phyloP scores from a whole-genome alignment of 2,888 invertebrate species.

The Xylocampa areola region DNA sequence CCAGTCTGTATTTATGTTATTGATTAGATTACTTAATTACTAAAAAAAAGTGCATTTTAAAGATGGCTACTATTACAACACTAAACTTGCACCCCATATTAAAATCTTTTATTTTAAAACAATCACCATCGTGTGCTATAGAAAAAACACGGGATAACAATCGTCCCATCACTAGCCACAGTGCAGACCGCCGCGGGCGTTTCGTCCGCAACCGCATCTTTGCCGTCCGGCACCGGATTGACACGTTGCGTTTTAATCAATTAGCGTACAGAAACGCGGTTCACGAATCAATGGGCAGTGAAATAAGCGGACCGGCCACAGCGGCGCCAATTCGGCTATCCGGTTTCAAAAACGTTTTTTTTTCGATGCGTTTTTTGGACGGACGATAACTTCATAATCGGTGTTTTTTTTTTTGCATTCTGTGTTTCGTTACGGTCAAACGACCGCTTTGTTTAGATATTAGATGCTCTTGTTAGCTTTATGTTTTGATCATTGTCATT shows the following conservation, averaged over 20 bases:
- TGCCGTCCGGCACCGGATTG: conserved; percentile 74
- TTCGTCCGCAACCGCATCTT: conserved; percentile 70
- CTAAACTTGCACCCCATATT: not conserved
- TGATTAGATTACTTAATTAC: too few relatives aligned
- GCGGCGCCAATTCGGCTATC: conserved; percentile 80
- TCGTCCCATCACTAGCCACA: conserved; percentile 52
- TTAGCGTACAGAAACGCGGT: conserved; percentile 82
- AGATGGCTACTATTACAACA: too few relatives aligned
- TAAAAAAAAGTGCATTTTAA: too few relatives aligned
- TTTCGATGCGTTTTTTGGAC: conserved; percentile 62
- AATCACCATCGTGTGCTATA: not conserved
- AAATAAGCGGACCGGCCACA: conserved; percentile 84
- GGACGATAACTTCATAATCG: conserved; percentile 77
- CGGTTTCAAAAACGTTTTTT: conserved; percentile 78
- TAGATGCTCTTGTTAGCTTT: conserved; percentile 44
- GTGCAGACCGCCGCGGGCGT: conserved; percentile 63
- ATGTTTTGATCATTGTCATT: conserved; percentile 21
- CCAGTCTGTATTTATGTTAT: too few relatives aligned
- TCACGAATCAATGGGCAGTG: conserved; percentile 85
- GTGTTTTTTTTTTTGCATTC: conserved; percentile 60
- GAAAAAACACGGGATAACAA: conserved; percentile 10
- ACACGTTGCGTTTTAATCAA: conserved; percentile 89
- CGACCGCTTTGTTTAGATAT: conserved; percentile 59
- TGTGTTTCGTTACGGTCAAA: conserved; percentile 57
- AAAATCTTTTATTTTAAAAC: not conserved